These are phyloP conservation scores for Hypomesus transpacificus DNA, from an alignment of 2,113 vertebrate species.

Conservation along the genomic window DNA sequence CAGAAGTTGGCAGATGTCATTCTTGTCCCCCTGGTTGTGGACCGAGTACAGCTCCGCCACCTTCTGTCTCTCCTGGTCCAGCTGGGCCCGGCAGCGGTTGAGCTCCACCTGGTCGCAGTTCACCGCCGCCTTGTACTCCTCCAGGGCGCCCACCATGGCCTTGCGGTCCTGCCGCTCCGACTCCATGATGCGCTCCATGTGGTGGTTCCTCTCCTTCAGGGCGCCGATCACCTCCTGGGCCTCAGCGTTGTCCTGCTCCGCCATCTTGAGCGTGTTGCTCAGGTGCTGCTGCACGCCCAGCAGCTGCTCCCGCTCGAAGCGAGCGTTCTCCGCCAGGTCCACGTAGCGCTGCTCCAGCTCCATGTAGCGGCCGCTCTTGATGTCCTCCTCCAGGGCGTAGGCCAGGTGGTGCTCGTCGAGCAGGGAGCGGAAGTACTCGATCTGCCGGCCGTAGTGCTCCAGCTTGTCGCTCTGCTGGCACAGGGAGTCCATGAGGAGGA, in stretches of 20 bases:
- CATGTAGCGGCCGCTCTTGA: conserved; percentile 91
- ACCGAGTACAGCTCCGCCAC: conserved; percentile 89
- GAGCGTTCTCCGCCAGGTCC: conserved; percentile 86
- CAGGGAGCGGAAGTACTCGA: conserved; percentile 85
- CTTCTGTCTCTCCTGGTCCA: conserved; percentile 90
- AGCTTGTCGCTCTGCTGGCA: conserved; percentile 93
- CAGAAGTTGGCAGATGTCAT: conserved; percentile 87
- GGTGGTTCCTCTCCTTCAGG: conserved; percentile 88
- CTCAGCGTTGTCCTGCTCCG: conserved; percentile 93
- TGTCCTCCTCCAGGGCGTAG: conserved; percentile 84
- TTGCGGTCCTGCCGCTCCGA: conserved; percentile 83
- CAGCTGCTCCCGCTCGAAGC: conserved; percentile 91
- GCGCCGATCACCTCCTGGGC: conserved; percentile 89
- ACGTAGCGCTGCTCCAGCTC: conserved; percentile 91
- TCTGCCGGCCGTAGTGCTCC: conserved; percentile 86
- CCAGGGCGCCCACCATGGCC: conserved; percentile 74
- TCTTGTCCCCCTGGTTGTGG: conserved; percentile 86
- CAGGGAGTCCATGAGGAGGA: conserved; percentile 91
- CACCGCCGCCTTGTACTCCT: conserved; percentile 83
- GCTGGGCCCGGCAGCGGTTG: conserved; percentile 81
- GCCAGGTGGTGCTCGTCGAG: conserved; percentile 87
- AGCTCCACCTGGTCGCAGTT: conserved; percentile 85
- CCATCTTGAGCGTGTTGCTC: conserved; percentile 95
- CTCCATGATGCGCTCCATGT: conserved; percentile 89
- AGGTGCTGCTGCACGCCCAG: conserved; percentile 92